A percentile compares a stretch with the other conserved stretches of the same genome.
Conservation (phyloP, 1,140 invertebrate genomes). For the Solenopsis invicta region DNA sequence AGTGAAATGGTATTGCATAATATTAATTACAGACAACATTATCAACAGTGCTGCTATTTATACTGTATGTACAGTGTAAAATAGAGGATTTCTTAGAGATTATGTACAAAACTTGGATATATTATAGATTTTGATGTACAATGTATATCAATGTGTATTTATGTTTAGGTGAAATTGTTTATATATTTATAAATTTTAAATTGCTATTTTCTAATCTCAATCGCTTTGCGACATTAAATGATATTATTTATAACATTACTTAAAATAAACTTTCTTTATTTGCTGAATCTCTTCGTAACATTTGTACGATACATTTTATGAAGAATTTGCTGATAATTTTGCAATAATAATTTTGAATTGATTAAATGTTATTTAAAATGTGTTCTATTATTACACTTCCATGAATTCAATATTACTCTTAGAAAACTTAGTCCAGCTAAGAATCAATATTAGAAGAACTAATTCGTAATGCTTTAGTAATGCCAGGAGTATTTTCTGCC, state of each 20-base stretch:
- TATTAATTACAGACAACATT: slow-evolving; percentile 26
- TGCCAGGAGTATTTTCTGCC: neutral
- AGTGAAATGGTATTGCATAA: neutral
- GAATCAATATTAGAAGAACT: slow-evolving; percentile 17
- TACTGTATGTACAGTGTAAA: slow-evolving; percentile 52
- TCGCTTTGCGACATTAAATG: neutral
- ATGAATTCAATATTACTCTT: slow-evolving; percentile 9
- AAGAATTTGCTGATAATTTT: neutral
- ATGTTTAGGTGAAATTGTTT: neutral
- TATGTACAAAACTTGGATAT: slow-evolving; percentile 49
- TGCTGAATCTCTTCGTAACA: neutral
- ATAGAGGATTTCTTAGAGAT: slow-evolving; percentile 5
- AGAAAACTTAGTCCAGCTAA: slow-evolving; percentile 18
- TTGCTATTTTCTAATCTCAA: slow-evolving; percentile 6
- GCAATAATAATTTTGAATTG: slow-evolving; percentile 11
- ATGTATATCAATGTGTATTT: slow-evolving; percentile 41
- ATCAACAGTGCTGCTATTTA: slow-evolving; percentile 13
- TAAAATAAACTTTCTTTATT: neutral
- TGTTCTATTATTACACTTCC: slow-evolving; percentile 1
- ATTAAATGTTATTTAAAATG: neutral
- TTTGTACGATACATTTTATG: slow-evolving; percentile 9
- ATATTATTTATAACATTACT: slow-evolving; percentile 3
- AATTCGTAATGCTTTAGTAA: neutral
- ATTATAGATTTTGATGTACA: slow-evolving; percentile 39
- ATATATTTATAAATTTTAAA: slow-evolving; percentile 16